phyloP scores from a whole-genome alignment of 2,113 vertebrate species.

The Pelvicachromis taeniatus region DNA sequence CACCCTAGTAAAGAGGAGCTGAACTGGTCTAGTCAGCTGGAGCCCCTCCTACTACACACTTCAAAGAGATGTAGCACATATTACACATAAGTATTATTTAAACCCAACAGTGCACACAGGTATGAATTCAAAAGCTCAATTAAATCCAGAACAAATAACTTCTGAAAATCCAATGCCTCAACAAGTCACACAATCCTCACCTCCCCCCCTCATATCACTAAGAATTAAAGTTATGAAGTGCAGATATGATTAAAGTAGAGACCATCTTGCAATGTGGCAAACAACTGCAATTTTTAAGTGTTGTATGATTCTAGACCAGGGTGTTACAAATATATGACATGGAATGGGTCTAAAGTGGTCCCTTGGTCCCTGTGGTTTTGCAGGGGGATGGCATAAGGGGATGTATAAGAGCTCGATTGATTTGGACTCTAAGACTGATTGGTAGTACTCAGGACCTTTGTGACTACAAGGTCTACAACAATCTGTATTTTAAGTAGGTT shows the following conservation, averaged over 20 bases:
- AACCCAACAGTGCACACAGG: background rate
- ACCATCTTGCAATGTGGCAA: background rate
- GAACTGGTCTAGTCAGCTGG: background rate
- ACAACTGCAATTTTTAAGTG: background rate
- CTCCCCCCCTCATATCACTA: background rate
- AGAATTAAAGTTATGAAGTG: background rate
- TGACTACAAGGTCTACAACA: background rate
- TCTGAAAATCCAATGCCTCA: background rate
- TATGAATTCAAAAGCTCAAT: background rate
- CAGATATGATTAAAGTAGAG: background rate
- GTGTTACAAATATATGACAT: background rate
- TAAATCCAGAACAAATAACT: background rate
- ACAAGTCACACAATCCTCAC: background rate
- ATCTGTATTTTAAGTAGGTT: background rate
- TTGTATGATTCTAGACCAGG: background rate
- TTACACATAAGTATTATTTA: background rate
- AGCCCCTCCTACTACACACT: background rate
- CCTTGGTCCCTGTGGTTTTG: background rate
- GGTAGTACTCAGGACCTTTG: background rate
- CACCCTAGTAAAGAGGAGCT: slow-evolving; percentile 10
- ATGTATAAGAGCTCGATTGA: background rate
- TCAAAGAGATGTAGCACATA: background rate
- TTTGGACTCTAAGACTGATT: background rate
- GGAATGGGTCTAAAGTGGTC: background rate
- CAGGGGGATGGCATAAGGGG: background rate